Evolutionary conservation across 2,888 invertebrate genomes (phyloP), one percentile per base, ranked within the genome.

Genomic region (Drosophila borealis): DNA sequence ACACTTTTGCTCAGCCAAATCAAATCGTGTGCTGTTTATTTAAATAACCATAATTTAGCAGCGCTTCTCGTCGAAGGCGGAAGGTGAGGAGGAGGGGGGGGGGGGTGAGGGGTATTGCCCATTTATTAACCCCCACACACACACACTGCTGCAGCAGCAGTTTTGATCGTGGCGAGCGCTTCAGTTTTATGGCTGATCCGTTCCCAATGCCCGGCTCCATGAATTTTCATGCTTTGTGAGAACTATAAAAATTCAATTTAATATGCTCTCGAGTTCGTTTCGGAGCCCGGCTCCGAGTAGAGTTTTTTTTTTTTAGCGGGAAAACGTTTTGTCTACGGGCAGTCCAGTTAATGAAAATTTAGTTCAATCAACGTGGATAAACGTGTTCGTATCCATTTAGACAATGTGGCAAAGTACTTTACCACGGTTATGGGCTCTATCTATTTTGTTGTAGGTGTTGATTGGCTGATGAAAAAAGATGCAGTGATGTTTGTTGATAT

Each of bases 1-100:
- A 88, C 86, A 84, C 88, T 80, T 86, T 89, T 84, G 80, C 80
- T 78, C 49, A 25, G 87, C 86, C 89, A 89, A 90, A 86, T 77
- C 81, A 84, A 91, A 91, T 91, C 91, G 90, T 91, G 91, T 90
- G 91, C 90, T 91, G 89, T 91, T 91, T 91, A 90, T 91, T 91
- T 90, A 91, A 91, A 91, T 91, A 90, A 91, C 91, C 89, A 89
- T 91, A 91, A 91, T 91, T 91, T 91, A 80, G 69, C 63, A 65
- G 36, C 50, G 65, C 74, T 77, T 69, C 73, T 65, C 68, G 54
- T 60, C 68, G 65, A 50, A 17, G 39, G 42, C 70, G 79, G 88
- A 83, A 8, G 8, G 0, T 8, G 2, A 1, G 8, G 21, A 4
- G 29, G 2, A 1, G 8, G 21, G 21, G 4, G 4, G 21, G 21